Percentiles rank a stretch among this genome's conserved stretches.
These are phyloP conservation scores for Cephus nigrinus DNA, from an alignment of 2,888 invertebrate species.

Conservation along the genomic window DNA sequence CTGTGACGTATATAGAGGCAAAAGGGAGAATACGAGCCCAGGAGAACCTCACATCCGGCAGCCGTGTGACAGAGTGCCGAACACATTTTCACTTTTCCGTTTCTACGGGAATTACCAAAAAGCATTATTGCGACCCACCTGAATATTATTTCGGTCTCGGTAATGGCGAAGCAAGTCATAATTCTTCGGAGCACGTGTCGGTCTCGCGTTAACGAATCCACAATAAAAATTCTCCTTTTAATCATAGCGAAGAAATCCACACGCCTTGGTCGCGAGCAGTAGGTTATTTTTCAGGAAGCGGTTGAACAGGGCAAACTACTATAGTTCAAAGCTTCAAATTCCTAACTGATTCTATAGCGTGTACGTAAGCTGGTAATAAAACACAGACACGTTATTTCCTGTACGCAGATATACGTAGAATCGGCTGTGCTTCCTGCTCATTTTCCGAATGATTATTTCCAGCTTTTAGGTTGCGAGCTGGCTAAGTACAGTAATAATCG, in stretches of 20 bases:
- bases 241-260: neutral
- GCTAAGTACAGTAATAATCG: neutral
- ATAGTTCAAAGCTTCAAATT: neutral
- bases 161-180: constrained; percentile 43
- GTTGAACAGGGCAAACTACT: neutral
- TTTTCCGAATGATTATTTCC: neutral
- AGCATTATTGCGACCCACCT: constrained; percentile 26
- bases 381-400: neutral
- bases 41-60: constrained; percentile 32
- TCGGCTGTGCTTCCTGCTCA: neutral
- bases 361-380: neutral
- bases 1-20: neutral
- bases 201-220: constrained; percentile 31
- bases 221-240: neutral
- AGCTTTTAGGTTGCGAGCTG: neutral
- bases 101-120: constrained; percentile 40
- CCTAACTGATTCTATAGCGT: neutral
- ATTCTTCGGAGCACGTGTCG: constrained; percentile 49
- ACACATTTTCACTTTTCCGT: constrained; percentile 43
- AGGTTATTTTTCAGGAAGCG: neutral
- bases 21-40: neutral
- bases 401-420: neutral
- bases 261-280: neutral
- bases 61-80: constrained; percentile 21
- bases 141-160: constrained; percentile 33